Percentiles rank a stretch among this genome's conserved stretches.
Evolutionary conservation across 2,888 invertebrate species (phyloP).

Genomic region (Rhamphomyia laevipes): DNA sequence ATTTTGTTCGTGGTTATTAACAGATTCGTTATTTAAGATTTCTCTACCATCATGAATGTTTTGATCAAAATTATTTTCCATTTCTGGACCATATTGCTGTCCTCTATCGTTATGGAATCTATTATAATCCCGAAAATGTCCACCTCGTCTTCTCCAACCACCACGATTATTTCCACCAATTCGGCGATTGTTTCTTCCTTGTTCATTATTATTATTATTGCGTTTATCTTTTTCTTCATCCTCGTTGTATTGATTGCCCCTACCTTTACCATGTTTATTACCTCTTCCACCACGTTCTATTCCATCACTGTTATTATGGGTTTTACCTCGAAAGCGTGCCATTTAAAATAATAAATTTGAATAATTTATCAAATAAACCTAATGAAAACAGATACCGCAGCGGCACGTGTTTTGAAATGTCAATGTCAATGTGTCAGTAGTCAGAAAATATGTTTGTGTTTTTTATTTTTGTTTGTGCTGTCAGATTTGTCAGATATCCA

Average conservation of each 20-base stretch:
- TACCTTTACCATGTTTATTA: not conserved
- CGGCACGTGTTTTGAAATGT: too few relatives aligned
- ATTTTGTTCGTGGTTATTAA: not conserved
- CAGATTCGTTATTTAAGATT: not conserved
- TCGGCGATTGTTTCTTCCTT: slow-evolving; percentile 14
- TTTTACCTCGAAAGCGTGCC: too few relatives aligned
- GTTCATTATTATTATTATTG: slow-evolving; percentile 16
- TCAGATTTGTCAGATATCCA: too few relatives aligned
- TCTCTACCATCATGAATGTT: slow-evolving; percentile 5
- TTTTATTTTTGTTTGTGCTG: too few relatives aligned
- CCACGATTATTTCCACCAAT: too few relatives aligned
- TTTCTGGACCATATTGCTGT: not conserved
- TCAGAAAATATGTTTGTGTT: too few relatives aligned
- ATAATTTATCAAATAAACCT: too few relatives aligned
- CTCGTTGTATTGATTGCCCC: not conserved
- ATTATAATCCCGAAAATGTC: not conserved
- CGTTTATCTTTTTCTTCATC: slow-evolving; percentile 6
- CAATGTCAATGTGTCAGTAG: too few relatives aligned
- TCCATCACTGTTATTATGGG: not conserved
- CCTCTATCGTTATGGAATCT: not conserved
- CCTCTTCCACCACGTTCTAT: not conserved
- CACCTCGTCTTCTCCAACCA: not conserved
- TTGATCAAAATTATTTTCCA: not conserved
- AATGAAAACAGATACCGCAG: too few relatives aligned
- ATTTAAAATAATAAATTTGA: too few relatives aligned